Conservation (phyloP, 92 coral and sea anemone genomes). For the Porites lobata region DNA sequence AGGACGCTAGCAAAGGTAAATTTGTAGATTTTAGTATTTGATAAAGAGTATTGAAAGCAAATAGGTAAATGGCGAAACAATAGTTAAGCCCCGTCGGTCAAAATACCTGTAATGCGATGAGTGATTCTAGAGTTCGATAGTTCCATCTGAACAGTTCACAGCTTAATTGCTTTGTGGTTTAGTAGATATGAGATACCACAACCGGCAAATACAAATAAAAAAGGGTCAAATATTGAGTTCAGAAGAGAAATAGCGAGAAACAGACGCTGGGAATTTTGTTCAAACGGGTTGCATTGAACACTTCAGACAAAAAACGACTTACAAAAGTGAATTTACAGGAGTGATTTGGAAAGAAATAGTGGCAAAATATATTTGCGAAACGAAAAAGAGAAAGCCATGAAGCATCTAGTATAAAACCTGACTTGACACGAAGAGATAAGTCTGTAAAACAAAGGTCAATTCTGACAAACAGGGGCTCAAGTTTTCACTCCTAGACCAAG, state of each 20-base stretch:
- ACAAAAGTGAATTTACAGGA: neutral
- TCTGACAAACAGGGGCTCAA: too few relatives aligned
- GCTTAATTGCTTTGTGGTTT: slow-evolving; percentile 11
- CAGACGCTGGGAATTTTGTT: neutral
- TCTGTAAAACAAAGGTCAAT: too few relatives aligned
- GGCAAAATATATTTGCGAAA: neutral
- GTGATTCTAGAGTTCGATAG: slow-evolving; percentile 1
- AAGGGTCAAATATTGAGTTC: neutral
- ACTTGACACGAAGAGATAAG: neutral
- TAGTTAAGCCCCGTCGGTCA: neutral
- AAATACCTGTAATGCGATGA: neutral
- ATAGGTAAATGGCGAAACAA: neutral
- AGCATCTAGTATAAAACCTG: neutral
- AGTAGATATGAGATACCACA: neutral
- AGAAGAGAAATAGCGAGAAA: neutral
- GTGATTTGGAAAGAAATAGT: neutral
- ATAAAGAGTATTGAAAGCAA: neutral
- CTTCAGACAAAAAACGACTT: neutral
- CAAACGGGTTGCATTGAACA: neutral
- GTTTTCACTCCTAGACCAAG: too few relatives aligned
- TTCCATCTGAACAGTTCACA: slow-evolving; percentile 5
- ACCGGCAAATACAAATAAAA: neutral
- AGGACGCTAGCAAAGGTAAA: slow-evolving; percentile 19
- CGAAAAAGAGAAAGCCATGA: neutral
- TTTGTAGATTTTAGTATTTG: slow-evolving; percentile 2